Evolutionary conservation across 2,888 invertebrate genomes (phyloP).

Genomic region (Drosophila mimetica): DNA sequence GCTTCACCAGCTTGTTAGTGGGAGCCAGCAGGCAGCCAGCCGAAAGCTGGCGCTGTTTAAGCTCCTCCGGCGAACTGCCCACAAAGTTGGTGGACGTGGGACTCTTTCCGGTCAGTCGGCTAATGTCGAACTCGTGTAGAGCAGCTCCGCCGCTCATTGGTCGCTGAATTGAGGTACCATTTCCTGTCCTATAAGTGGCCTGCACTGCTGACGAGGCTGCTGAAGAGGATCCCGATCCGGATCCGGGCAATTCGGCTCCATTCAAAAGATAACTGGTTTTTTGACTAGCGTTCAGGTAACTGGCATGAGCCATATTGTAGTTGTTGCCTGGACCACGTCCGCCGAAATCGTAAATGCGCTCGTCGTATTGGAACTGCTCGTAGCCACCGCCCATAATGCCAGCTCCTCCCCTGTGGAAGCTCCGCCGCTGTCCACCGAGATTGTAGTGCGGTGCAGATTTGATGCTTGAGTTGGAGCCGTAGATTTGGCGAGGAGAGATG

Average conservation of each 20-base stretch:
- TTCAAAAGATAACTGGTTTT: slow-evolving; percentile 71
- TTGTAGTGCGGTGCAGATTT: slow-evolving; percentile 85
- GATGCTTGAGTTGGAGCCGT: slow-evolving; percentile 85
- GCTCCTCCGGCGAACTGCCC: slow-evolving; percentile 73
- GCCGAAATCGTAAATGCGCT: slow-evolving; percentile 83
- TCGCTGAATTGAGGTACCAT: slow-evolving; percentile 41
- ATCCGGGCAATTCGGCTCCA: slow-evolving; percentile 48
- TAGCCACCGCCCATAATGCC: slow-evolving; percentile 57
- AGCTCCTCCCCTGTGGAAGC: slow-evolving; percentile 61
- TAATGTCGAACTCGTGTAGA: slow-evolving; percentile 84
- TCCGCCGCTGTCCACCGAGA: slow-evolving; percentile 68
- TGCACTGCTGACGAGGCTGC: slow-evolving; percentile 73
- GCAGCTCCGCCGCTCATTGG: slow-evolving; percentile 63
- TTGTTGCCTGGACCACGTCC: slow-evolving; percentile 82
- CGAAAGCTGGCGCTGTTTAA: slow-evolving; percentile 52
- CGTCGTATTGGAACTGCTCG: slow-evolving; percentile 79
- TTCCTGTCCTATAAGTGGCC: slow-evolving; percentile 59
- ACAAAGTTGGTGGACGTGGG: slow-evolving; percentile 82
- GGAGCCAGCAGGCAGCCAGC: slow-evolving; percentile 29
- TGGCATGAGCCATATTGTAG: slow-evolving; percentile 50
- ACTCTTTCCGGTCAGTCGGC: slow-evolving; percentile 84
- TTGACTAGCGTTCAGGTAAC: slow-evolving; percentile 38
- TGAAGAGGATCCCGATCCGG: slow-evolving; percentile 75
- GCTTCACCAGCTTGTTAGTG: slow-evolving; percentile 48
- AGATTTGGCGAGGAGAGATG: slow-evolving; percentile 81